These are phyloP conservation scores for Chrysopilus asiliformis DNA, from an alignment of 2,888 invertebrate genomes.

Conservation along the genomic window DNA sequence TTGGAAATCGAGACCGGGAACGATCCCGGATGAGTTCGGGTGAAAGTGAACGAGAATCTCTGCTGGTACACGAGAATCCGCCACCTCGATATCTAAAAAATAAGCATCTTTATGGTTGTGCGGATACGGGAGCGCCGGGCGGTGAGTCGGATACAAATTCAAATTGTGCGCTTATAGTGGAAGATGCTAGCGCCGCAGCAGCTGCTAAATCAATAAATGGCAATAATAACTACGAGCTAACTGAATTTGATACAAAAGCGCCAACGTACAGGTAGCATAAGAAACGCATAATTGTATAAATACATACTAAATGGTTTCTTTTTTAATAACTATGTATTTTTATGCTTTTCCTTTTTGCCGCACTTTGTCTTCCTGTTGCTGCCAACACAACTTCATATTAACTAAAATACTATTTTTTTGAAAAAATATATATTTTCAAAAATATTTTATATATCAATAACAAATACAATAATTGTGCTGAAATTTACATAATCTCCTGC, in stretches of 20 bases:
- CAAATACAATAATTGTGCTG: no score
- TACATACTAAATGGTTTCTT: no score
- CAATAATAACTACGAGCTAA: conserved; percentile 68
- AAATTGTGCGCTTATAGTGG: conserved; percentile 41
- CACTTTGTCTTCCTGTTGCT: conserved; percentile 15
- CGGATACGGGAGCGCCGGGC: conserved; percentile 3
- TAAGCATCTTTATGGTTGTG: conserved; percentile 17
- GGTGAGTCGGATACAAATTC: conserved; percentile 44
- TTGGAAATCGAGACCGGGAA: conserved; percentile 18
- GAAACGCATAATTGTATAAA: no score
- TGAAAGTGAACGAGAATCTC: conserved; percentile 20
- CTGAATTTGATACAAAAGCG: conserved; percentile 44
- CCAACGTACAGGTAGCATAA: conserved; percentile 21
- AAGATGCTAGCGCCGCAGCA: conserved; percentile 30
- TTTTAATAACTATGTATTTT: conserved; percentile 8
- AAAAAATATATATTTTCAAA: no score
- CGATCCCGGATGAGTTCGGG: conserved; percentile 18
- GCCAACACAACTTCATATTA: conserved; percentile 9
- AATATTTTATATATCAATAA: no score
- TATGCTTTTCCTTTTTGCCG: conserved; percentile 14
- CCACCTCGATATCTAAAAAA: conserved; percentile 16
- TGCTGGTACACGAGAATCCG: conserved; percentile 17
- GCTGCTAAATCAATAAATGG: conserved; percentile 52
- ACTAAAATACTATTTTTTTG: conserved; percentile 6
- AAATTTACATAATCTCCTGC: no score